Base-by-base conservation (phyloP, 2,888 invertebrate species). In the Pheosia tremula region DNA sequence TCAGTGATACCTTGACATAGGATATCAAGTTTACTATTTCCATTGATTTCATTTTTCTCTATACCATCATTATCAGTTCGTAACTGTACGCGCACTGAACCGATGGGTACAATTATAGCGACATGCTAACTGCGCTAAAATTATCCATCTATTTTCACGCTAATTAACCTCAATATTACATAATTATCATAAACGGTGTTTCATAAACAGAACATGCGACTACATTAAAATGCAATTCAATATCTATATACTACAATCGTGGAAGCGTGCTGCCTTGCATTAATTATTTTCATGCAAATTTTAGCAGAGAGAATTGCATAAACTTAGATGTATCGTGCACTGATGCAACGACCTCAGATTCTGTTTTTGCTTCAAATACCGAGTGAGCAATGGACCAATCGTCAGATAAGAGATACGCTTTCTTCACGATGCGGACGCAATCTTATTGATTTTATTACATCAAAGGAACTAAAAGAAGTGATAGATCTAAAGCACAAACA, bases 331-430 rank as follows among this genome's bases (percentile, higher is more conserved):
- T 66, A 68, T 60, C 71, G 72, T 72, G 63, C 71, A 73, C 78
- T 74, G 77, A 77, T 68, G 76, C 76, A 72, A 77, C 77, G 68
- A 77, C 68, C 72, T 58, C 53, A 58, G 63, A 62, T 63, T 55
- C 52, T 43, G 67, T 84, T 86, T 83, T 83, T 84, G 69, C 70
- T 45, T 60, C 55, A 75, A 80, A 88, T 88, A 78, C 79, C 84
- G 65, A 63, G 68, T 62, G 74, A 69, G 69, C 80, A 82, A 77
- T 80, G 77, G 76, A 85, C 74, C 83, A 83, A 61, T 62, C 60
- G 67, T 58, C 60, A 72, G 71, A 72, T 75, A 73, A 67, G 67
- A 81, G 73, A 77, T 71, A 82, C 85, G 82, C 83, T 84, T 83
- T 82, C 82, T 79, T 71, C 64, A 61, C 67, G 61, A 66, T 61